Evolutionary conservation across 2,113 vertebrate species (phyloP).

Genomic region (Scomber colias): DNA sequence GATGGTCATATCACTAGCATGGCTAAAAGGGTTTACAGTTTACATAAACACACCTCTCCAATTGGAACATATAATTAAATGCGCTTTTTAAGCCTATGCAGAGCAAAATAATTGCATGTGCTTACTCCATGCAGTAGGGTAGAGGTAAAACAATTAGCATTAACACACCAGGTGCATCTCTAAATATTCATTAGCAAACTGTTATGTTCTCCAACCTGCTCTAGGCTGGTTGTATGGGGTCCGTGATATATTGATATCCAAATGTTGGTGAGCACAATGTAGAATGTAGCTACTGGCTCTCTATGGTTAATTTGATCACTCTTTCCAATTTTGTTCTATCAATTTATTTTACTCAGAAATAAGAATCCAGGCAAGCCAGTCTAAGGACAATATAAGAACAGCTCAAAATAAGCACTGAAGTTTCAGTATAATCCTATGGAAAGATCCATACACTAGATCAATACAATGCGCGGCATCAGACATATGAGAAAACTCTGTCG

Average conservation of each 20-base stretch:
- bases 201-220: background rate
- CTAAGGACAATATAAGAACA: constrained; percentile 14
- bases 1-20: too few species aligned
- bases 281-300: background rate
- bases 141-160: background rate
- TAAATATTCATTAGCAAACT: constrained; percentile 7
- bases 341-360: background rate
- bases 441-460: constrained; percentile 59
- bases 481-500: constrained; percentile 51
- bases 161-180: constrained; percentile 14
- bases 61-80: background rate
- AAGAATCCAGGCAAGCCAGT: background rate
- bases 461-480: constrained; percentile 46
- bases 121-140: background rate
- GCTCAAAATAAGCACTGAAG: constrained; percentile 11
- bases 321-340: background rate
- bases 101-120: background rate
- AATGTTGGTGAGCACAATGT: background rate
- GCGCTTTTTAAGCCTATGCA: background rate
- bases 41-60: background rate
- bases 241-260: background rate
- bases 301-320: background rate
- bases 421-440: constrained; percentile 29
- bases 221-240: too few species aligned
- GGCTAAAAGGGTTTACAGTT: background rate